Conservation (phyloP, 2,888 invertebrate species). For the Apantesis nais region DNA sequence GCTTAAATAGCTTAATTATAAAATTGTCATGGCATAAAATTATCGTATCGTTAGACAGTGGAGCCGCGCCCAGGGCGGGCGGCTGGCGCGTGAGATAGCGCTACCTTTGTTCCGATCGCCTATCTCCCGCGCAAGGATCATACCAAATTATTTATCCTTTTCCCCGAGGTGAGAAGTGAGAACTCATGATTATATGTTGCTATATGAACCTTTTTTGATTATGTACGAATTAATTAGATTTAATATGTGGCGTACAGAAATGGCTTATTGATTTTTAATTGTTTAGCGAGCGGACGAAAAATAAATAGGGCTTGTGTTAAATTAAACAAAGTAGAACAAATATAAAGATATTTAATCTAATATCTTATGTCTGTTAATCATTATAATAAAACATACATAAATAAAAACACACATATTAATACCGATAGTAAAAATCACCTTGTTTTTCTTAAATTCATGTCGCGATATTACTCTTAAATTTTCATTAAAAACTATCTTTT, state of each 20-base stretch:
- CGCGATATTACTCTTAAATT: too few species aligned
- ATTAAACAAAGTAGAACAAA: too few species aligned
- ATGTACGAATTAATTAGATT: background rate
- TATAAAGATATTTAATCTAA: too few species aligned
- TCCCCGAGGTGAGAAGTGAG: slow-evolving; percentile 52
- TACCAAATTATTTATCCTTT: slow-evolving; percentile 73
- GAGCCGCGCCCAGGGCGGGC: slow-evolving; percentile 47
- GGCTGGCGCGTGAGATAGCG: slow-evolving; percentile 59
- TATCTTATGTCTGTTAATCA: too few species aligned
- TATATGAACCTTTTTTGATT: background rate
- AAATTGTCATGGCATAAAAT: background rate
- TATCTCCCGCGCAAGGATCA: slow-evolving; percentile 65
- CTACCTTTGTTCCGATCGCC: slow-evolving; percentile 74
- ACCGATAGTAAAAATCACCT: too few species aligned
- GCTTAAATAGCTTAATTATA: too few species aligned
- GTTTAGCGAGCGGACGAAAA: too few species aligned
- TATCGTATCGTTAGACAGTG: slow-evolving; percentile 41
- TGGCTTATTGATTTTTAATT: background rate
- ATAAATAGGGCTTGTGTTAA: too few species aligned
- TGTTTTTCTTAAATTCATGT: too few species aligned
- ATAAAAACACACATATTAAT: too few species aligned
- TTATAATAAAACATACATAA: too few species aligned
- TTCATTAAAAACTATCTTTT: too few species aligned
- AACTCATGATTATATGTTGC: slow-evolving; percentile 25
- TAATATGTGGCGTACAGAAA: background rate